Evolutionary conservation across 2,888 invertebrate species (phyloP).

Genomic region (Sarcophaga rosellei): DNA sequence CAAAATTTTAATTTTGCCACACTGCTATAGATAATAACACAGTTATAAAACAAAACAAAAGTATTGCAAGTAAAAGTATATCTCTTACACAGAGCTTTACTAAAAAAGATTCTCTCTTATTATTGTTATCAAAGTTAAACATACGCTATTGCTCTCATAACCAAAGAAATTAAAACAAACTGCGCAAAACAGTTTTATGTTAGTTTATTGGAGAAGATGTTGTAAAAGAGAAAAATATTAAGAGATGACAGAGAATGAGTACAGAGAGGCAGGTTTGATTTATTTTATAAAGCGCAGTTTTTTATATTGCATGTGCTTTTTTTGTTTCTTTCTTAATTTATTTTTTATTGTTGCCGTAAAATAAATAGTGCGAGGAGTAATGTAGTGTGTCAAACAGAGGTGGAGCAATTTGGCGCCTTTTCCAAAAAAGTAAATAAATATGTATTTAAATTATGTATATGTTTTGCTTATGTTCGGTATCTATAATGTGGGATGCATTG

Average conservation of each 20-base stretch:
- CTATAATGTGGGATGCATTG: too few species aligned
- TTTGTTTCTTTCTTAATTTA: background rate
- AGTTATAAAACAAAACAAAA: background rate
- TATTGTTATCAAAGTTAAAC: background rate
- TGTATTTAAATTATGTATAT: too few species aligned
- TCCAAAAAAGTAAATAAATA: too few species aligned
- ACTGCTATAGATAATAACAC: too few species aligned
- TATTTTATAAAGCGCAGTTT: background rate
- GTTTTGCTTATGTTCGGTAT: too few species aligned
- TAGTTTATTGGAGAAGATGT: background rate
- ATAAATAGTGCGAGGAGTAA: constrained; percentile 5
- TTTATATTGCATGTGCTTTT: background rate
- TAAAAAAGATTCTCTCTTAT: constrained; percentile 1
- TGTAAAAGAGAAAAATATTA: background rate
- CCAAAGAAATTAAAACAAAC: background rate
- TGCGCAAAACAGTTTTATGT: constrained; percentile 13
- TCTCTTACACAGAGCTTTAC: background rate
- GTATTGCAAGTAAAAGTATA: background rate
- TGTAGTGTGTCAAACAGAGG: background rate
- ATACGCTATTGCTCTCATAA: background rate
- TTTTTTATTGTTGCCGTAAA: constrained; percentile 1
- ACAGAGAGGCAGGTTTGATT: constrained; percentile 5
- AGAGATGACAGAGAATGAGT: background rate
- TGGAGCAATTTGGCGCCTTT: background rate
- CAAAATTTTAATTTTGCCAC: too few species aligned